A percentile compares a stretch with the other conserved stretches of the same genome.
Evolutionary conservation across 2,888 invertebrate species (phyloP).

Genomic region (Thelaira solivaga): DNA sequence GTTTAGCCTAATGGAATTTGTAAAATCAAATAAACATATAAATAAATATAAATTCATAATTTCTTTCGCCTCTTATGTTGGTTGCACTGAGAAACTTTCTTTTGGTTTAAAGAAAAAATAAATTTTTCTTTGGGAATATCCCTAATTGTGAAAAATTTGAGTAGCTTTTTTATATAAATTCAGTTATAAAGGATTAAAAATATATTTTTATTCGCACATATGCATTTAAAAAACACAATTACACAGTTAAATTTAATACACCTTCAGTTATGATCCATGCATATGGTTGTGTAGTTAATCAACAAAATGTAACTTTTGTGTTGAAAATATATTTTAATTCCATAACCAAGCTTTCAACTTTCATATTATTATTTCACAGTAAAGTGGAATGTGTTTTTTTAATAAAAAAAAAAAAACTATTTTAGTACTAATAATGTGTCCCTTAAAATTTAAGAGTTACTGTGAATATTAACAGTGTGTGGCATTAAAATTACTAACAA

Average conservation of each 20-base stretch:
- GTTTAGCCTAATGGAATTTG: too few relatives aligned
- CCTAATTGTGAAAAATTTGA: too few relatives aligned
- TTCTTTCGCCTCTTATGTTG: too few relatives aligned
- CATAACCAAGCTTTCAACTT: too few relatives aligned
- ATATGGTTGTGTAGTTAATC: conserved; percentile 46
- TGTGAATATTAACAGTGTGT: conserved; percentile 19
- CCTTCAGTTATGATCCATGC: neutral
- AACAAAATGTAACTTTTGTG: conserved; percentile 63
- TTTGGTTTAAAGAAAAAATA: too few relatives aligned
- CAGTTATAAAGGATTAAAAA: conserved; percentile 29
- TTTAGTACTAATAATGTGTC: neutral
- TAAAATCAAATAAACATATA: too few relatives aligned
- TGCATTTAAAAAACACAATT: neutral
- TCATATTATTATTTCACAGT: too few relatives aligned
- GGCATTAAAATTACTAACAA: conserved; percentile 9
- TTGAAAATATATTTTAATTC: too few relatives aligned
- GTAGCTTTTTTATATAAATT: conserved; percentile 3
- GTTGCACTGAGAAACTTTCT: too few relatives aligned
- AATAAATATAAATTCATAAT: too few relatives aligned
- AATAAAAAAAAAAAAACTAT: neutral
- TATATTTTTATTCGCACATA: conserved; percentile 7
- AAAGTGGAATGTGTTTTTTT: conserved; percentile 3
- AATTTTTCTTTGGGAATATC: too few relatives aligned
- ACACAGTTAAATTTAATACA: neutral
- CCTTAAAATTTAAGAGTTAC: neutral